phyloP scores from a whole-genome alignment of 2,888 invertebrate species.

The Alentia gelatinosa region DNA sequence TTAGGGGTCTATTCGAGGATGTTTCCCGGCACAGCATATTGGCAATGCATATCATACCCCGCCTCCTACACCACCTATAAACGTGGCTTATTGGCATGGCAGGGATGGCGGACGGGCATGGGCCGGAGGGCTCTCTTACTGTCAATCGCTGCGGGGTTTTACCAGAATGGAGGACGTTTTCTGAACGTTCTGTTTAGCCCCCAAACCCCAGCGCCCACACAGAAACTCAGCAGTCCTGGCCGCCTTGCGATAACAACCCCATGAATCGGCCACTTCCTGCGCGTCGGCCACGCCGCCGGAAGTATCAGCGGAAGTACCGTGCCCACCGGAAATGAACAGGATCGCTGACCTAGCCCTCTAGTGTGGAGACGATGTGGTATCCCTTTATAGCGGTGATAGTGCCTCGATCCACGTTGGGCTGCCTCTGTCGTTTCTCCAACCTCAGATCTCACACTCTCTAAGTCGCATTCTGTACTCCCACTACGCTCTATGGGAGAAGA shows the following conservation, averaged over 20 bases:
- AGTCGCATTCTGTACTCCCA: no score
- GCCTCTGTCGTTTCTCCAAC: no score
- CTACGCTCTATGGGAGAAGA: no score
- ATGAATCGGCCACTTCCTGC: neutral
- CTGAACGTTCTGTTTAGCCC: neutral
- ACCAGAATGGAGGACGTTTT: neutral
- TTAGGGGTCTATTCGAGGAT: neutral
- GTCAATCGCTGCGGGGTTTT: neutral
- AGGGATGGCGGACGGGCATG: neutral
- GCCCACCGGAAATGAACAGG: slow-evolving; percentile 2
- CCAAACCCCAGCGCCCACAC: neutral
- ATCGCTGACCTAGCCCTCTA: neutral
- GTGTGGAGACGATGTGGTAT: neutral
- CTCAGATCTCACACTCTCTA: no score
- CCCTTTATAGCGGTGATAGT: no score
- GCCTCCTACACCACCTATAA: neutral
- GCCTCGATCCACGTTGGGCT: no score
- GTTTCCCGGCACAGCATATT: neutral
- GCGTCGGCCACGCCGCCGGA: neutral
- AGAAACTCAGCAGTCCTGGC: neutral
- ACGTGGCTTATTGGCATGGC: neutral
- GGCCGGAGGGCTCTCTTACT: neutral
- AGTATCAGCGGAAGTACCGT: neutral
- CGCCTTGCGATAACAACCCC: neutral
- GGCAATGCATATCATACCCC: neutral